A percentile compares a stretch with the other conserved stretches of the same genome.
Conservation (phyloP, 2,888 invertebrate species). For the Cosmia trapezina region DNA sequence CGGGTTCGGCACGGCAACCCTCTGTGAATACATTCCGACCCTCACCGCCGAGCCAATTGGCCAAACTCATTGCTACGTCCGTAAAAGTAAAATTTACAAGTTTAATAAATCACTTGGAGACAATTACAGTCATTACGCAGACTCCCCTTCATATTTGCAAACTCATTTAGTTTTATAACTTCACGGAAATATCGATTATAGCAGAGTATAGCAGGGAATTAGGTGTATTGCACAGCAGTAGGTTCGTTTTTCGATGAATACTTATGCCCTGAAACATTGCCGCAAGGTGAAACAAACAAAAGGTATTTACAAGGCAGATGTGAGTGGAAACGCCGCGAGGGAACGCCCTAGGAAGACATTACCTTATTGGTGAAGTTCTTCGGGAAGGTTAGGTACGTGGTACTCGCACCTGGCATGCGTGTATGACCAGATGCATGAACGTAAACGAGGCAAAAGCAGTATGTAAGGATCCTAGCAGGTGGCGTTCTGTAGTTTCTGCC, state of each 20-base stretch:
- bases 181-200: slow-evolving; percentile 41
- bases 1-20: slow-evolving; percentile 69
- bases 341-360: neutral
- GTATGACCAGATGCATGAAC: too few species aligned
- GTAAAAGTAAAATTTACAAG: slow-evolving; percentile 60
- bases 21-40: slow-evolving; percentile 57
- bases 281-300: neutral
- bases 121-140: slow-evolving; percentile 52
- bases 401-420: neutral
- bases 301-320: neutral
- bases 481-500: neutral
- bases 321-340: neutral
- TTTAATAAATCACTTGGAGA: slow-evolving; percentile 60
- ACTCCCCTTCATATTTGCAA: slow-evolving; percentile 48
- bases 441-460: too few species aligned
- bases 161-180: slow-evolving; percentile 56
- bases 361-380: neutral
- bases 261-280: neutral
- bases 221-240: too few species aligned
- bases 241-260: too few species aligned
- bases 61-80: slow-evolving; percentile 55
- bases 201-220: neutral
- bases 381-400: neutral
- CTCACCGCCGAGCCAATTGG: slow-evolving; percentile 62
- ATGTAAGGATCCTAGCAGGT: neutral